Evolutionary conservation across 2,888 invertebrate genomes (phyloP).

Genomic region (Trisateles emortualis): DNA sequence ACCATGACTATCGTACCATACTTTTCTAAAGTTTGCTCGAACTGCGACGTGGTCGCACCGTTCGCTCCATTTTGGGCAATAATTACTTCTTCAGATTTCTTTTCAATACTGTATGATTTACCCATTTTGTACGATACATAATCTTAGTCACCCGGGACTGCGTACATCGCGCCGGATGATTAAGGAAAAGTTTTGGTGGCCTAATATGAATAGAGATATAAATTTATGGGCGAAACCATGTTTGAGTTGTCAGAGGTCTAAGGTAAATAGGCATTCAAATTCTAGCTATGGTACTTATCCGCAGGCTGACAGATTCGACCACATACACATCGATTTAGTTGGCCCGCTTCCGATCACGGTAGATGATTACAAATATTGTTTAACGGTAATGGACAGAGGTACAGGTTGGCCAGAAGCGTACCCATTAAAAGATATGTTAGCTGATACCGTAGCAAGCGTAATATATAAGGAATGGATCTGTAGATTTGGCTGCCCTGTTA

Average conservation of each 20-base stretch:
- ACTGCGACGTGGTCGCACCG: too few relatives aligned
- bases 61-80: background rate
- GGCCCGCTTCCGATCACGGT: background rate
- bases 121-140: slow-evolving; percentile 7
- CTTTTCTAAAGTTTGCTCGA: background rate
- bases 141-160: slow-evolving; percentile 10
- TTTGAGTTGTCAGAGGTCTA: slow-evolving; percentile 1
- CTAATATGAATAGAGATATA: slow-evolving; percentile 8
- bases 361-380: background rate
- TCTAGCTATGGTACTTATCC: background rate
- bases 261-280: background rate
- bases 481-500: slow-evolving; percentile 3
- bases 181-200: slow-evolving; percentile 12
- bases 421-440: background rate
- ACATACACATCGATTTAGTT: slow-evolving; percentile 7
- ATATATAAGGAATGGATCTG: background rate
- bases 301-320: background rate
- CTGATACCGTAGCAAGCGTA: background rate
- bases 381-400: slow-evolving; percentile 13
- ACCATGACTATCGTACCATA: too few relatives aligned
- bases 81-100: background rate
- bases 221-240: slow-evolving; percentile 6
- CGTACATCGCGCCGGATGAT: slow-evolving; percentile 6
- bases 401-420: slow-evolving; percentile 17
- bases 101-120: too few relatives aligned